phyloP scores from a whole-genome alignment of 2,888 invertebrate genomes.

The Drosophila stalkeri region DNA sequence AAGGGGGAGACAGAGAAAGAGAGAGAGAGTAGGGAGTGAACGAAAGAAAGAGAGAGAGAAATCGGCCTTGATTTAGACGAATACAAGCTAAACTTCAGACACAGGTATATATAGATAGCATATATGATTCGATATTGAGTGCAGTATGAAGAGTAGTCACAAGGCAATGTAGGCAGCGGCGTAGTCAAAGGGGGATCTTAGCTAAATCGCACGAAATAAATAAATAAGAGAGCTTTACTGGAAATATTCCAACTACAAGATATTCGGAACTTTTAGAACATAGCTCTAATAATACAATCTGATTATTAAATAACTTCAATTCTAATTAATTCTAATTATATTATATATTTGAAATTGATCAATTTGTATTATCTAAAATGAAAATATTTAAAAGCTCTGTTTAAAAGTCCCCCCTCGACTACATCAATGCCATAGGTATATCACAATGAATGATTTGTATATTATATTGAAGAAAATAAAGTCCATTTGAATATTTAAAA shows the following conservation, averaged over 20 bases:
- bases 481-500: not conserved
- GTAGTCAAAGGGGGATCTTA: constrained; percentile 9
- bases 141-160: constrained; percentile 1
- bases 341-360: no score
- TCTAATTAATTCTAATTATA: no score
- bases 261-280: not conserved
- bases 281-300: not conserved
- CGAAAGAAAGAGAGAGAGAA: constrained; percentile 9
- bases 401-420: not conserved
- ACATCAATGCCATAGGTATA: not conserved
- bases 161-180: constrained; percentile 9
- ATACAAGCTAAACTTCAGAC: constrained; percentile 12
- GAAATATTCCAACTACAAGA: not conserved
- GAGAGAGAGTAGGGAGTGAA: constrained; percentile 4
- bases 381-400: no score
- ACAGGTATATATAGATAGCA: not conserved
- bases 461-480: not conserved
- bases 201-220: not conserved
- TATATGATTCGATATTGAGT: constrained; percentile 6
- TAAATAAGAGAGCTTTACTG: not conserved
- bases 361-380: not conserved
- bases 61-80: constrained; percentile 20
- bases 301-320: not conserved
- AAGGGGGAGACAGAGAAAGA: not conserved
- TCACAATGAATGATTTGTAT: not conserved